phyloP scores from a whole-genome alignment of 2,113 vertebrate species.

The Anoura caudifer region DNA sequence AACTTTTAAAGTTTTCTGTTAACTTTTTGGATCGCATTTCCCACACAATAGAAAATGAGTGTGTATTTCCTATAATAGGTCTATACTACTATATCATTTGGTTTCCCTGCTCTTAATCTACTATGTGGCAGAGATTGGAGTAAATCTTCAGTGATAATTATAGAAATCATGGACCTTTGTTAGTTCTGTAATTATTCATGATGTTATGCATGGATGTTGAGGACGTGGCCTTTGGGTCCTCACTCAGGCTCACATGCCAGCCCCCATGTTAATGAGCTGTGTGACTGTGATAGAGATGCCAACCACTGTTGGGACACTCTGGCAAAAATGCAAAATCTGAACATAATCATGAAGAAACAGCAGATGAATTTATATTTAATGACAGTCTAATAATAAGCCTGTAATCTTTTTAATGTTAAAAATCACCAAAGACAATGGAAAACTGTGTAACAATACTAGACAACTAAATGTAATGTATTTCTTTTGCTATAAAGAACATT shows the following conservation, averaged over 20 bases:
- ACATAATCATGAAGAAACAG: background rate
- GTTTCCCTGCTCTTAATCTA: background rate
- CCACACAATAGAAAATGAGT: background rate
- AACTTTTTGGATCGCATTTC: background rate
- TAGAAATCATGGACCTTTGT: background rate
- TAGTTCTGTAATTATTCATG: background rate
- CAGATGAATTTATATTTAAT: background rate
- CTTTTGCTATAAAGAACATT: background rate
- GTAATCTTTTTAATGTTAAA: background rate
- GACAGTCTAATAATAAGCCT: background rate
- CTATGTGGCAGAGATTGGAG: background rate
- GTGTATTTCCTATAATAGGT: background rate
- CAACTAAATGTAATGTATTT: background rate
- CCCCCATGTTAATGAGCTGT: background rate
- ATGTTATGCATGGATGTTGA: background rate
- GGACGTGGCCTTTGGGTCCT: background rate
- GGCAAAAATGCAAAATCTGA: background rate
- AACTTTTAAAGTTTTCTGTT: background rate
- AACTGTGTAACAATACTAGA: background rate
- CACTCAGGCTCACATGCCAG: background rate
- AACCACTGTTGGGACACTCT: background rate
- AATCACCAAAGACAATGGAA: background rate
- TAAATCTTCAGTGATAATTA: background rate
- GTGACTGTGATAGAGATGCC: background rate
- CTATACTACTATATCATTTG: background rate